Percentiles rank a stretch among this genome's conserved stretches.
These are phyloP conservation scores for Macrotis lagotis DNA, from an alignment of 2,113 vertebrate species.

Conservation along the genomic window DNA sequence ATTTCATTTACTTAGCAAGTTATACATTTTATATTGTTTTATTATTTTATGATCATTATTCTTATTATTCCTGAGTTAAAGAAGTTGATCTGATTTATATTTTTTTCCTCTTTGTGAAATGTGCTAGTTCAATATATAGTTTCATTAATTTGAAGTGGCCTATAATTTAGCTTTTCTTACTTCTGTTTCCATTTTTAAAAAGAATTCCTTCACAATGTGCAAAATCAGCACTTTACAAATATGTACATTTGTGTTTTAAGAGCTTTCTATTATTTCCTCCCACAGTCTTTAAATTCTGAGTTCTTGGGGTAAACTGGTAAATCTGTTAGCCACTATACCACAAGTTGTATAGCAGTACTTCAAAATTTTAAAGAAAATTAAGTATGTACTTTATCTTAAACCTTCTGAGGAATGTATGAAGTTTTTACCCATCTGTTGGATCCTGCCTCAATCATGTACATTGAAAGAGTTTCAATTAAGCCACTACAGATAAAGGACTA, in stretches of 20 bases:
- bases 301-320: conserved; percentile 24
- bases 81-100: conserved; percentile 35
- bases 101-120: conserved; percentile 11
- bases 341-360: not conserved
- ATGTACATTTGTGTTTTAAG: not conserved
- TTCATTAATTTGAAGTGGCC: conserved; percentile 29
- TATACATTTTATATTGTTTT: conserved; percentile 31
- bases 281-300: not conserved
- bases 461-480: conserved; percentile 33
- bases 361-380: conserved; percentile 43
- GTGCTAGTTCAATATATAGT: not conserved
- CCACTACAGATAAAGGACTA: conserved; percentile 32
- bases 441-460: conserved; percentile 6
- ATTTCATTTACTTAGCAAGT: conserved; percentile 8
- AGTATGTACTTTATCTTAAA: not conserved
- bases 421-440: conserved; percentile 7
- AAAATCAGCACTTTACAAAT: conserved; percentile 19
- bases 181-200: conserved; percentile 3
- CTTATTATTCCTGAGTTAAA: conserved; percentile 34
- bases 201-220: conserved; percentile 20
- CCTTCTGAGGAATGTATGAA: not conserved
- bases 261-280: conserved; percentile 1
- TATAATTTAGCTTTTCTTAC: conserved; percentile 34
- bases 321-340: not conserved
- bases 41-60: conserved; percentile 16